phyloP scores from a whole-genome alignment of 2,888 invertebrate species.

The Ctenicera cuprea region DNA sequence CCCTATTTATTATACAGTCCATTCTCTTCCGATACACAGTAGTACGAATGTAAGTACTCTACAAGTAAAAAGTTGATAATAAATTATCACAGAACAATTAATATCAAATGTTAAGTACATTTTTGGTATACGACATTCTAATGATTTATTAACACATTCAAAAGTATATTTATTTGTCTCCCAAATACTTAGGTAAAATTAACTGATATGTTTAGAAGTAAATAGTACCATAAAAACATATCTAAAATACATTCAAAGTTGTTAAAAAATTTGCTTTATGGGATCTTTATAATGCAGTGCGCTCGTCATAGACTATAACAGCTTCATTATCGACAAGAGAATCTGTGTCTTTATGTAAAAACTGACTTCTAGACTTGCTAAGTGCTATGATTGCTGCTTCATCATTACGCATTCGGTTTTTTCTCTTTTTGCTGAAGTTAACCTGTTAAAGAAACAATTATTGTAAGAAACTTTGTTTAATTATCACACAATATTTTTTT shows the following conservation, averaged over 20 bases:
- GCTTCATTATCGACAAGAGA: slow-evolving; percentile 85
- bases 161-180: slow-evolving; percentile 1
- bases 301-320: slow-evolving; percentile 87
- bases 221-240: slow-evolving; percentile 38
- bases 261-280: slow-evolving; percentile 46
- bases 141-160: slow-evolving; percentile 9
- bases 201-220: slow-evolving; percentile 46
- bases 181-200: slow-evolving; percentile 27
- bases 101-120: slow-evolving; percentile 43
- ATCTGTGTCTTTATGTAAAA: slow-evolving; percentile 77
- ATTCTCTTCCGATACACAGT: slow-evolving; percentile 30
- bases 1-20: slow-evolving; percentile 33
- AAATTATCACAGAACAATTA: slow-evolving; percentile 54
- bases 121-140: slow-evolving; percentile 10
- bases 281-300: slow-evolving; percentile 80
- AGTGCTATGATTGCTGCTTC: slow-evolving; percentile 88
- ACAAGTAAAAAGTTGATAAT: slow-evolving; percentile 51
- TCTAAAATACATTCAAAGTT: slow-evolving; percentile 57
- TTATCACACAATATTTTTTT: too few species aligned
- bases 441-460: slow-evolving; percentile 76
- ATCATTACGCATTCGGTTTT: slow-evolving; percentile 87
- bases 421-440: slow-evolving; percentile 85
- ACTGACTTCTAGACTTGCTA: slow-evolving; percentile 82
- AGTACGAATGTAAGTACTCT: slow-evolving; percentile 33
- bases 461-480: too few species aligned